Evolutionary conservation across 2,113 vertebrate species (phyloP).

Genomic region (Ammodytes dubius): DNA sequence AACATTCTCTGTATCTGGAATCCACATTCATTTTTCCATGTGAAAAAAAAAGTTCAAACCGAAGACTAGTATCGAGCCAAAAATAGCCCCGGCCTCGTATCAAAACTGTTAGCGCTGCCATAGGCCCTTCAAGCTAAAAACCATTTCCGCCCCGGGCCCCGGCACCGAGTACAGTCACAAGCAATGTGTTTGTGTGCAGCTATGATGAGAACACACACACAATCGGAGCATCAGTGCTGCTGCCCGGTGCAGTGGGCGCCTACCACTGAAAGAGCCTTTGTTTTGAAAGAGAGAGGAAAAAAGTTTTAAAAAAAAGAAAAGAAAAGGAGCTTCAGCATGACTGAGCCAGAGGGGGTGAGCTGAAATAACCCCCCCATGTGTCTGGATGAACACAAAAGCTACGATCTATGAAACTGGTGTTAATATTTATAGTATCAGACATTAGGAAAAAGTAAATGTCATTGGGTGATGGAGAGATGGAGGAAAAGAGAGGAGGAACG

Average conservation of each 20-base stretch:
- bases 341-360: slow-evolving; percentile 65
- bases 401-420: slow-evolving; percentile 9
- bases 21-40: neutral
- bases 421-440: slow-evolving; percentile 34
- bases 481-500: slow-evolving; percentile 13
- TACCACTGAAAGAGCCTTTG: slow-evolving; percentile 75
- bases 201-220: slow-evolving; percentile 43
- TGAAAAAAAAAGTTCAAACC: neutral
- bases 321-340: slow-evolving; percentile 70
- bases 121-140: slow-evolving; percentile 7
- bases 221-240: slow-evolving; percentile 58
- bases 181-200: slow-evolving; percentile 69
- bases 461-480: neutral
- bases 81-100: neutral
- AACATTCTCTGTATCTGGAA: neutral
- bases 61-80: neutral
- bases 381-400: slow-evolving; percentile 44
- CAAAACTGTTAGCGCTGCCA: slow-evolving; percentile 11
- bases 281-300: slow-evolving; percentile 41
- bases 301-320: slow-evolving; percentile 47
- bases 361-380: slow-evolving; percentile 56
- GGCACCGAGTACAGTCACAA: slow-evolving; percentile 64
- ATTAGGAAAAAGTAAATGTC: slow-evolving; percentile 4
- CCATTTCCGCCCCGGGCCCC: slow-evolving; percentile 21
- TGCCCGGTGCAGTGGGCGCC: slow-evolving; percentile 67